A percentile compares a stretch with the other conserved stretches of the same genome.
phyloP scores from a whole-genome alignment of 2,888 invertebrate genomes.

The Spodoptera littoralis region DNA sequence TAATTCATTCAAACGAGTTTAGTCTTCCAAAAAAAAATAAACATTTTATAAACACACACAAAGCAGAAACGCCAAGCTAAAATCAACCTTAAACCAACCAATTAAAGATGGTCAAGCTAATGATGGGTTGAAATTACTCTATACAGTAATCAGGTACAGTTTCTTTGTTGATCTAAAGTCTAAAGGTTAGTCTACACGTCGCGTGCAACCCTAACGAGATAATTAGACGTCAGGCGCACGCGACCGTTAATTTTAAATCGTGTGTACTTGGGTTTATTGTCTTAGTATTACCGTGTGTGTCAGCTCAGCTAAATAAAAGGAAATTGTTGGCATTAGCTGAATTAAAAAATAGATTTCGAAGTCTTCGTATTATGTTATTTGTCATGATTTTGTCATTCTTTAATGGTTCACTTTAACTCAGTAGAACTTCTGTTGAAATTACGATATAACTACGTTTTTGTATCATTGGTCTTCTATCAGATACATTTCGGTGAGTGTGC shows the following conservation, averaged over 20 bases:
- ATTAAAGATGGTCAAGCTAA: too few species aligned
- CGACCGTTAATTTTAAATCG: conserved; percentile 40
- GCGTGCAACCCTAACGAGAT: conserved; percentile 52
- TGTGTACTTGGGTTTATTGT: conserved; percentile 34
- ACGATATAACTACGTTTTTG: too few species aligned
- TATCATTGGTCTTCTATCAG: too few species aligned
- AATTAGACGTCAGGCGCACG: conserved; percentile 46
- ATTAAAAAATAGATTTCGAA: not conserved
- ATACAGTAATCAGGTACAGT: not conserved
- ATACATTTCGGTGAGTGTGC: too few species aligned
- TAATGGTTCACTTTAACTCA: too few species aligned
- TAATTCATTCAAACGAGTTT: too few species aligned
- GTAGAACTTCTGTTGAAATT: too few species aligned
- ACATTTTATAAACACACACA: too few species aligned
- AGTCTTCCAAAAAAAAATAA: too few species aligned
- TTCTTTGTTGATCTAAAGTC: conserved; percentile 10
- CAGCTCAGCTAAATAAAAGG: conserved; percentile 7
- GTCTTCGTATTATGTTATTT: not conserved
- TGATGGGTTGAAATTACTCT: too few species aligned
- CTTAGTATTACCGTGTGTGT: conserved; percentile 12
- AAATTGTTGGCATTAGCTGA: conserved; percentile 12
- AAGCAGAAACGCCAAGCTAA: too few species aligned
- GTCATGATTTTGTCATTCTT: not conserved
- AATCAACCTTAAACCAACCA: too few species aligned
- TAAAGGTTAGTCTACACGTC: conserved; percentile 16